Conservation (phyloP, 2,888 invertebrate species). For the Yponomeuta sedellus region DNA sequence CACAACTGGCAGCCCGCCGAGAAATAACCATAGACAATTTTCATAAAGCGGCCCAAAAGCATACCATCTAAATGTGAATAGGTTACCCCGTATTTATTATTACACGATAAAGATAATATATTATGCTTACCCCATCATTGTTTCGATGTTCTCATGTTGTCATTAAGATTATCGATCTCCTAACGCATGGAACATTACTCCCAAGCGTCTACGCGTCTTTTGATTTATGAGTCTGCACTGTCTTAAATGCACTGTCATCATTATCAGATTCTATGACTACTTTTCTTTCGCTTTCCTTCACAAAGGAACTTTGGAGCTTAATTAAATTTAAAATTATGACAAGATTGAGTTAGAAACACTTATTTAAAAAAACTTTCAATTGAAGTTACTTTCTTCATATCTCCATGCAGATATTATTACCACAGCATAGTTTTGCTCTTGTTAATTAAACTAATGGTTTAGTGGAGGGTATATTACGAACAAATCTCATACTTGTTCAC, state of each 20-base stretch:
- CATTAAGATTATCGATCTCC: constrained; percentile 19
- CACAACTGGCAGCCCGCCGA: neutral
- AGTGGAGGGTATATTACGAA: too few species aligned
- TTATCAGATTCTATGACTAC: constrained; percentile 5
- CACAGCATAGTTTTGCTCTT: too few species aligned
- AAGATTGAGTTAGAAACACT: too few species aligned
- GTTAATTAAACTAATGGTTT: too few species aligned
- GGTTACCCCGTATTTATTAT: too few species aligned
- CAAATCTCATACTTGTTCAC: too few species aligned
- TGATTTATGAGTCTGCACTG: constrained; percentile 19
- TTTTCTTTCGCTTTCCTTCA: constrained; percentile 2
- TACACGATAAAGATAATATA: too few species aligned
- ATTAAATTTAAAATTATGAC: too few species aligned
- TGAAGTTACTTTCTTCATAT: too few species aligned
- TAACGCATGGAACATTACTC: constrained; percentile 14
- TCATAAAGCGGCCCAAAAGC: neutral
- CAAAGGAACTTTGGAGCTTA: neutral
- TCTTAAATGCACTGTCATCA: constrained; percentile 18
- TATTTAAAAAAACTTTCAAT: too few species aligned
- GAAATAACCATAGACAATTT: constrained; percentile 1
- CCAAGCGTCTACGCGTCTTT: constrained; percentile 6
- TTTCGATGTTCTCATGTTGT: constrained; percentile 4
- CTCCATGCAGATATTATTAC: too few species aligned
- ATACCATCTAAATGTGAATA: too few species aligned
- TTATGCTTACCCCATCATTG: neutral